Evolutionary conservation across 2,888 invertebrate genomes (phyloP), one percentile per base, ranked within the genome.

Genomic region (Hirtodrosophila histrioides): DNA sequence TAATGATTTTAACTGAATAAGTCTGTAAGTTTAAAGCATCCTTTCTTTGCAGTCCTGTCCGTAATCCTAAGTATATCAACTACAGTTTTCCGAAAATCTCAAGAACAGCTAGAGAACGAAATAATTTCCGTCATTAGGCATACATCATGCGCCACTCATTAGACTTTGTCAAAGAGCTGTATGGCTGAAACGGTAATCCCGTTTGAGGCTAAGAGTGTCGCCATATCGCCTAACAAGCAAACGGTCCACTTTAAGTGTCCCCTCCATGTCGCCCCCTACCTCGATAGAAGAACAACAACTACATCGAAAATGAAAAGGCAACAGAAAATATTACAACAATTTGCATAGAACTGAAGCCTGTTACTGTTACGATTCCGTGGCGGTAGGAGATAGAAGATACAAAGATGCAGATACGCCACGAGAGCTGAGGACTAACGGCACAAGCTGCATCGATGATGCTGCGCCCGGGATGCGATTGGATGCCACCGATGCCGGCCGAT

Each of bases 271-370:
- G 29, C 40, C 27, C 39, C 24, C 35, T 56, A n/a, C 45, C 37
- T 51, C 69, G 51, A 44, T 39, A 27, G 11, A 35, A 27, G 11
- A 35, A 27, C 24, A 23, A 35, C 78, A 67, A 39, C 56, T 40
- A 29, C 63, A 70, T 55, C 10, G 37, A 61, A 36, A 36, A 43
- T 24, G 51, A 31, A 31, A 31, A 31, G 7, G 58, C 53, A 46
- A 67, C 60, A 80, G 58, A 61, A 82, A 86, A 86, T 82, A 82
- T 86, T 88, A 74, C 87, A 82, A 86, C 88, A 77, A 82, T 82
- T 82, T 82, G 82, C 82, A 82, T 82, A 70, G 56, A 48, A 53
- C 66, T 40, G 29, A 79, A 75, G 88, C 80, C 88, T 71, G 81
- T 88, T 81, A 76, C 85, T 80, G 82, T 80, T 84, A 86, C 85